Evolutionary conservation across 2,113 vertebrate species (phyloP), one percentile per base, ranked within the genome.

Genomic region (Kryptolebias marmoratus): DNA sequence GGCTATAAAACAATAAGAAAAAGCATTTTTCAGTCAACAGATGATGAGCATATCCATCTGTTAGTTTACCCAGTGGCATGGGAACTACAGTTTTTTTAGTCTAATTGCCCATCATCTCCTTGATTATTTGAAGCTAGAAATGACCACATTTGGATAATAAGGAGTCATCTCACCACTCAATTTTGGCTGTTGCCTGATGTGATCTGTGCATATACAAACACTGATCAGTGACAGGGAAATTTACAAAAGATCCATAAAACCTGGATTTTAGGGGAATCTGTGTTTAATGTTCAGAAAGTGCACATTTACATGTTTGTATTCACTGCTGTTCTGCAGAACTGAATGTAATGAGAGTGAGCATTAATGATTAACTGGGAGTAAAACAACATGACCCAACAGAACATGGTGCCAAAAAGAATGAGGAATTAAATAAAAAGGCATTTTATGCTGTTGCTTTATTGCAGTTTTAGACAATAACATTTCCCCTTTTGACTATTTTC

Each of bases 401-500:
- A n/a, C 16, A 6, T 32, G 1, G 55, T 18, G 5, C 30, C 15
- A 57, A 57, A 57, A 10, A 22, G 22, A 18, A 57, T 10, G 7
- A 36, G 2, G 31, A 55, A 32, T 22, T 2, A 31, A 16, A 32
- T 32, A 18, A 14, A 9, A 16, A 57, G 14, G 18, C n/a, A 11
- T 11, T 53, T 45, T 75, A 45, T 55, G 27, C 32, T 54, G 11
- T 54, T 36, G 18, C 44, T 50, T 18, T 50, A 68, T 67, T 28
- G 36, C 57, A 52, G 8, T 42, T 42, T 42, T 42, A 42, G 39
- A 8, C 68, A 63, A 44, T 8, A 72, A 55, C 13, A 22, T 42
- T 57, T 61, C 30, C 18, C 52, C 65, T 54, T 69, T 60, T 60
- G 22, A 74, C 27, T 64, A 31, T 75, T 60, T 73, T 54, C 32